Evolutionary conservation across 1,140 invertebrate genomes (phyloP).

Genomic region (Rhopalosiphum padi): DNA sequence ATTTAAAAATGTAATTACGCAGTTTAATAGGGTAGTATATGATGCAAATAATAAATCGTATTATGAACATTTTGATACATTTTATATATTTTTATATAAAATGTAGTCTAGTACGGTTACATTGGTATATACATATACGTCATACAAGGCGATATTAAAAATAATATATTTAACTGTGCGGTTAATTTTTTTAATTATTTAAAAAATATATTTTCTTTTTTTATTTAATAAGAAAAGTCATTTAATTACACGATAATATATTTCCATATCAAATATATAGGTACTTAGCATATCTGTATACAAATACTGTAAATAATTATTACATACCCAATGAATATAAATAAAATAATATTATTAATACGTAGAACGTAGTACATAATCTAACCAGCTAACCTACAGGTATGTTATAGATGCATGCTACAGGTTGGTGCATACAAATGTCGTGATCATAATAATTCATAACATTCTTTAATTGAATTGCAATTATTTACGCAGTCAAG

Average conservation of each 20-base stretch:
- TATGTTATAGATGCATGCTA: background rate
- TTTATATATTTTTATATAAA: background rate
- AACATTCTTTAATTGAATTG: background rate
- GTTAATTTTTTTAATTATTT: too few species aligned
- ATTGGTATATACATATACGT: background rate
- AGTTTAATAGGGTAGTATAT: background rate
- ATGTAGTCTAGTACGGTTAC: background rate
- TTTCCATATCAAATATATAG: background rate
- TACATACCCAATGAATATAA: background rate
- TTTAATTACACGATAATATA: background rate
- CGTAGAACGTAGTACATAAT: background rate
- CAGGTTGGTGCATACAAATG: background rate
- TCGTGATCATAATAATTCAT: background rate
- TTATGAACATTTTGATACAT: background rate
- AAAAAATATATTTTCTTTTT: too few species aligned
- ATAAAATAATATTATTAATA: background rate
- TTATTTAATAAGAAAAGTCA: background rate
- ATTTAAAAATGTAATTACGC: background rate
- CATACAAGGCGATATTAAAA: background rate
- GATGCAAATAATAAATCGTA: background rate
- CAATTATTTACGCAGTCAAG: background rate
- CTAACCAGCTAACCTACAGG: background rate
- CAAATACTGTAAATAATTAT: background rate
- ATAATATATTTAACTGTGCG: background rate
- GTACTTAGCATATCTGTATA: background rate